Evolutionary conservation across 2,797 vertebrate species (phyloP), one percentile per base, ranked within the genome.

Genomic region (Falco berigora): DNA sequence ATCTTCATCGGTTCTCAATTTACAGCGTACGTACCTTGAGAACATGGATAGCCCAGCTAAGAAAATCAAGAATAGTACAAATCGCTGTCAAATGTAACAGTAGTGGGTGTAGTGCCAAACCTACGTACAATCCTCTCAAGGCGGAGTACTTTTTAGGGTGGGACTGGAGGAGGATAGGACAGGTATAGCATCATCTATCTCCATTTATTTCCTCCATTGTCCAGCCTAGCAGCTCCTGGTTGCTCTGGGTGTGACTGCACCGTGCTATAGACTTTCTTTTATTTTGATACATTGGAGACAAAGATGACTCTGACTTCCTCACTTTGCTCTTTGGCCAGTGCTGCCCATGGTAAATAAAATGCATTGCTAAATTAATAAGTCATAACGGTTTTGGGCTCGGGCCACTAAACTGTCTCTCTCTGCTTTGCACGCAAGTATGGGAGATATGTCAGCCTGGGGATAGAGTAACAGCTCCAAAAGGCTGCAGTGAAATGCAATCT

Each of bases 391-490:
- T 53, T 87, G 85, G 49, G 75, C 56, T 87, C 0, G 2, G 42
- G 81, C 95, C 84, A 89, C 81, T 62, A 18, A 89, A 16, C 78
- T 85, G 64, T 91, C 27, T 7, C 38, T 75, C 55, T 72, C 36
- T 77, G 61, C 89, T 83, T 77, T 44, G 78, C 94, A 74, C 0
- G 2, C 0, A 34, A 91, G 81, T 64, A 77, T 42, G 87, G 91
- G 68, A 94, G 96, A 86, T 72, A 92, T n/a, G 81, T 91, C 77
- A 55, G 84, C 64, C 91, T 58, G 61, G 50, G 89, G 95, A 86
- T 88, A 96, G 81, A 64, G 87, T 95, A 93, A 68, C 95, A 88
- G 61, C 84, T 91, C 91, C 85, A 21, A 83, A 83, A 86, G 53
- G 56, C 81, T 80, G 87, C 27, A 7, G 20, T 80, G 96, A 94